Percentiles rank a stretch among this genome's conserved stretches.
phyloP scores from a whole-genome alignment of 1,140 invertebrate genomes.

The Conus ventricosus region DNA sequence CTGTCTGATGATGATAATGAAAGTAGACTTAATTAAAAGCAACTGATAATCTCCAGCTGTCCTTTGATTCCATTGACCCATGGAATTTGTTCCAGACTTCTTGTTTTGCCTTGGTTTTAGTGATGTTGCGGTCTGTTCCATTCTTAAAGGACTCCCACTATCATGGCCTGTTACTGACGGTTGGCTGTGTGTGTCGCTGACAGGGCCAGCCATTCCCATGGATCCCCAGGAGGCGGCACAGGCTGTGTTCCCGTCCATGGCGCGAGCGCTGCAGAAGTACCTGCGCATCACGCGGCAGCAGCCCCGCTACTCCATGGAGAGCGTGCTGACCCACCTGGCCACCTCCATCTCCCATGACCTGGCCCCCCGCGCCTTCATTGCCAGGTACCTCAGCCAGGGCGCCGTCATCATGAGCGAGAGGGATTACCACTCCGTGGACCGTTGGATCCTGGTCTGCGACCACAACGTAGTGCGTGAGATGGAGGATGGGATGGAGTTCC shows the following conservation, averaged over 20 bases:
- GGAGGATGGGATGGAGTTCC: constrained; percentile 87
- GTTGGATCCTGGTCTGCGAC: constrained; percentile 95
- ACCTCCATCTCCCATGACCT: constrained; percentile 93
- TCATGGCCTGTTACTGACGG: too few species aligned
- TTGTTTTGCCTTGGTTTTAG: too few species aligned
- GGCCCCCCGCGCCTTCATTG: constrained; percentile 91
- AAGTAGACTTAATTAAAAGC: too few species aligned
- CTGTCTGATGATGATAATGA: too few species aligned
- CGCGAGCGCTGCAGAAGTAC: constrained; percentile 96
- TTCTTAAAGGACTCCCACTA: too few species aligned
- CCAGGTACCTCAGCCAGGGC: constrained; percentile 78
- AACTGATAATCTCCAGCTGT: too few species aligned
- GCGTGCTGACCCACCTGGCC: constrained; percentile 90
- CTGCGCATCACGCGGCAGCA: constrained; percentile 95
- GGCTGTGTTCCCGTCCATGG: constrained; percentile 96
- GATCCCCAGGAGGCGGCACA: constrained; percentile 96
- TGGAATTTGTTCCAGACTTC: too few species aligned
- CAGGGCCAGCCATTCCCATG: constrained; percentile 82
- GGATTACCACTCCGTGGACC: constrained; percentile 69
- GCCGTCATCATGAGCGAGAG: constrained; percentile 71
- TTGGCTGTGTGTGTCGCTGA: too few species aligned
- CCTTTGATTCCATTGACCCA: too few species aligned
- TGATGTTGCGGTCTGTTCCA: too few species aligned
- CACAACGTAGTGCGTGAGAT: constrained; percentile 88
- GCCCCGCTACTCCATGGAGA: constrained; percentile 94